phyloP scores from a whole-genome alignment of 2,113 vertebrate genomes.

The Laterallus jamaicensis region DNA sequence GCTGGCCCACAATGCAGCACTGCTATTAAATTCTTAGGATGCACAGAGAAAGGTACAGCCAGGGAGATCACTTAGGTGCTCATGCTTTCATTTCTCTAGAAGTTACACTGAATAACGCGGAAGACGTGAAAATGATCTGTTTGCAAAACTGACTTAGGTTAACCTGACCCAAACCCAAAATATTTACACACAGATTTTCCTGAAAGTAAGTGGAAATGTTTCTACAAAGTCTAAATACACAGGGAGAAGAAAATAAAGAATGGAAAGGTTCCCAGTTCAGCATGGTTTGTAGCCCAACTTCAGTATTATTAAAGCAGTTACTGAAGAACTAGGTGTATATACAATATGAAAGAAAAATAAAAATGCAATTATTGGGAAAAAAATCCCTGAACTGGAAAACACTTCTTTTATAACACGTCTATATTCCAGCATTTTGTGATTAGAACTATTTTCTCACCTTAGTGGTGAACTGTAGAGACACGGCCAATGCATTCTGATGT shows the following conservation, averaged over 20 bases:
- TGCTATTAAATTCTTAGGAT: neutral
- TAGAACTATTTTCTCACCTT: neutral
- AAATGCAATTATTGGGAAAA: neutral
- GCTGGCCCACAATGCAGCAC: neutral
- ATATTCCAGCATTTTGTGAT: neutral
- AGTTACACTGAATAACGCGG: neutral
- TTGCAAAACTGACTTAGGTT: neutral
- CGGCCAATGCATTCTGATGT: neutral
- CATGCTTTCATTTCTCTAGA: too few species aligned
- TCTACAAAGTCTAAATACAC: neutral
- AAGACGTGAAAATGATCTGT: fast-evolving
- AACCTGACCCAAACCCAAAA: neutral
- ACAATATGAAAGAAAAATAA: neutral
- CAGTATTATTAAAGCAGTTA: neutral
- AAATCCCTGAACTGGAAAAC: neutral
- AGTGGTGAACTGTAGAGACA: neutral
- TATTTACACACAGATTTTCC: neutral
- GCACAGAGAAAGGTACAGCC: neutral
- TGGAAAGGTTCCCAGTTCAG: neutral
- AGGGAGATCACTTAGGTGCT: neutral
- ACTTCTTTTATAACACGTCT: neutral
- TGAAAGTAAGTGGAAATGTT: neutral
- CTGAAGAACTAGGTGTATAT: neutral
- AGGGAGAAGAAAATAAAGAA: neutral
- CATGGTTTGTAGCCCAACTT: neutral